A percentile compares a stretch with the other conserved stretches of the same genome.
phyloP scores from a whole-genome alignment of 2,113 vertebrate species.

The Zootoca vivipara region DNA sequence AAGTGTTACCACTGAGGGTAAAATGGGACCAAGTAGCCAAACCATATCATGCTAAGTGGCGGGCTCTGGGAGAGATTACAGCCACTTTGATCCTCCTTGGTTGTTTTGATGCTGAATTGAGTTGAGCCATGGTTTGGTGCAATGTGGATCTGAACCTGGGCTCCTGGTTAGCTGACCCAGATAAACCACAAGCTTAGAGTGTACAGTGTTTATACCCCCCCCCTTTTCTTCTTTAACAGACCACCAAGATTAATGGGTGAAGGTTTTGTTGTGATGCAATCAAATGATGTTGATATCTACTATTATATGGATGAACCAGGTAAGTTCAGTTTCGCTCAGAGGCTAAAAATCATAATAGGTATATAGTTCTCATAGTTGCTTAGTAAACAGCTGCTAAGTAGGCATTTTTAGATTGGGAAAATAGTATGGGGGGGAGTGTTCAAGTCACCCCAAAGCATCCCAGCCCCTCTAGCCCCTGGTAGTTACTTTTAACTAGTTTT shows the following conservation, averaged over 20 bases:
- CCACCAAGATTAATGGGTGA: conserved; percentile 97
- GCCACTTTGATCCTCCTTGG: no score
- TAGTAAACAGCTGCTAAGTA: background rate
- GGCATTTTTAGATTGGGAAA: background rate
- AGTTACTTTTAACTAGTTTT: background rate
- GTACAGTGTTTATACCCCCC: background rate
- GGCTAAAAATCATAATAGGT: background rate
- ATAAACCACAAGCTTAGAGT: background rate
- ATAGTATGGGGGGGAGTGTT: background rate
- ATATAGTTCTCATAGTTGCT: background rate
- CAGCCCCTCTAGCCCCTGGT: background rate
- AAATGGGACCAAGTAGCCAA: no score
- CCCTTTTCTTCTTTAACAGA: conserved; percentile 63
- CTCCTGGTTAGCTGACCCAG: no score
- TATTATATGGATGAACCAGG: conserved; percentile 99
- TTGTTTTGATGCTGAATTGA: no score
- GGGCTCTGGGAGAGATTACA: no score
- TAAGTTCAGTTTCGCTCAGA: conserved; percentile 46
- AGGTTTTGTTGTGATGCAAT: conserved; percentile 99
- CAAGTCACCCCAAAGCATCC: background rate
- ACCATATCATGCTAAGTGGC: no score
- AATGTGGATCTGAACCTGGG: no score
- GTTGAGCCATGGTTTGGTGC: no score
- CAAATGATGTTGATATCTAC: conserved; percentile 98
- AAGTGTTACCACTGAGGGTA: no score